Base-by-base conservation (phyloP, 2,113 vertebrate species). In the Silurus glanis region DNA sequence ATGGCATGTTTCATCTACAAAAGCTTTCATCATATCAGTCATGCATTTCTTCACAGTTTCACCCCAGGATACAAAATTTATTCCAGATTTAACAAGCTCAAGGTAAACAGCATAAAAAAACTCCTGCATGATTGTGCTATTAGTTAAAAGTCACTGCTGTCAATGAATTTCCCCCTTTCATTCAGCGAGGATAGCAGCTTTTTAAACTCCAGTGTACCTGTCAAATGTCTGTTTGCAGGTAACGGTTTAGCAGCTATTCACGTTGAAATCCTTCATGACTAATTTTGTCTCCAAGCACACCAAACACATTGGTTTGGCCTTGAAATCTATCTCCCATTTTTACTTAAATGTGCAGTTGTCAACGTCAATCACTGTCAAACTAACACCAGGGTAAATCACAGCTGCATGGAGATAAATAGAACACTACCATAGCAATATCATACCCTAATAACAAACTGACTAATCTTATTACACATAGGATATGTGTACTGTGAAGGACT, bases 21-120 rank as follows among this genome's bases (percentile, higher is more conserved):
- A 56, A 56, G 75, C 75, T 79, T 79, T 58, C 7, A 56, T 79
- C 75, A 79, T 79, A n/a, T 79, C 53, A 28, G 53, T 58, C 25
- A 16, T 28, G 25, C 75, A 56, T 58, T 25, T 58, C 53, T 28
- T 58, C 25, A 10, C 19, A 51, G 47, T 74, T 49, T 74, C 19
- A 47, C 45, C 8, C 13, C 10, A n/a, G 71, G 45, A 23, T 49
- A 51, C 1, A 4, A 51, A 23, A 13, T 51, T 23, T 74, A 10
- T 49, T 45, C 47, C 4, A 6, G 4, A 10, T 75, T 12, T 51
- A 75, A 51, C 72, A 78, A 55, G 23, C 75, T 56, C 13, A 78
- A 25, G n/a, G 21, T 25, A 78, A 55, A 51, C 47, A 51, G 72
- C 49, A 75, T 72, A 75, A 25, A 14, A 56, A 28, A 25, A 56